These are phyloP conservation scores for Myopa testacea DNA, from an alignment of 2,888 invertebrate genomes.

Conservation along the genomic window DNA sequence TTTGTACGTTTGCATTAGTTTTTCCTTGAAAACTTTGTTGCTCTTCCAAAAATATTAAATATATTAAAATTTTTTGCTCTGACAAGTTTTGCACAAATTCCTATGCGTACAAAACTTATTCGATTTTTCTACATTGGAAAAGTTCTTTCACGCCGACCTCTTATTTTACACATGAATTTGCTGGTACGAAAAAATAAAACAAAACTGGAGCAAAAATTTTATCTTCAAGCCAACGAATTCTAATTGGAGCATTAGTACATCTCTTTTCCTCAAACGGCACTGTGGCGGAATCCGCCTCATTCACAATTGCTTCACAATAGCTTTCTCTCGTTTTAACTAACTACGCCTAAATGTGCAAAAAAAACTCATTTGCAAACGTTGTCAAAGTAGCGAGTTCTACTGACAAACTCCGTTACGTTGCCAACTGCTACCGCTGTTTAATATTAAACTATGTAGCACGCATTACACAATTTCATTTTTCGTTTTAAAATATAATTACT, in stretches of 20 bases:
- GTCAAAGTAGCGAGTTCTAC: slow-evolving; percentile 21
- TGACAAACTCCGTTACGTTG: slow-evolving; percentile 25
- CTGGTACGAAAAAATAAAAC: slow-evolving; percentile 43
- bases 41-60: slow-evolving; percentile 8
- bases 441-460: background rate
- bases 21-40: slow-evolving; percentile 16
- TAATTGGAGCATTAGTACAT: slow-evolving; percentile 26
- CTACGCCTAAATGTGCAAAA: background rate
- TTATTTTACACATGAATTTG: slow-evolving; percentile 33
- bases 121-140: slow-evolving; percentile 40
- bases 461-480: slow-evolving; percentile 10
- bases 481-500: background rate
- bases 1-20: slow-evolving; percentile 30
- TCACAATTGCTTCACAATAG: background rate
- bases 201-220: slow-evolving; percentile 40
- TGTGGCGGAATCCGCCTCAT: background rate
- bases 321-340: background rate
- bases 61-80: slow-evolving; percentile 34
- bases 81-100: slow-evolving; percentile 44
- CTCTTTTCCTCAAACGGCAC: slow-evolving; percentile 10
- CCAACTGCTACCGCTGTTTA: slow-evolving; percentile 4
- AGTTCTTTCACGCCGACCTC: slow-evolving; percentile 34
- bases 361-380: slow-evolving; percentile 17
- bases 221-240: slow-evolving; percentile 31
- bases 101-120: slow-evolving; percentile 40